Base-by-base conservation (phyloP, 2,797 vertebrate species). In the Diplodus puntazzo region DNA sequence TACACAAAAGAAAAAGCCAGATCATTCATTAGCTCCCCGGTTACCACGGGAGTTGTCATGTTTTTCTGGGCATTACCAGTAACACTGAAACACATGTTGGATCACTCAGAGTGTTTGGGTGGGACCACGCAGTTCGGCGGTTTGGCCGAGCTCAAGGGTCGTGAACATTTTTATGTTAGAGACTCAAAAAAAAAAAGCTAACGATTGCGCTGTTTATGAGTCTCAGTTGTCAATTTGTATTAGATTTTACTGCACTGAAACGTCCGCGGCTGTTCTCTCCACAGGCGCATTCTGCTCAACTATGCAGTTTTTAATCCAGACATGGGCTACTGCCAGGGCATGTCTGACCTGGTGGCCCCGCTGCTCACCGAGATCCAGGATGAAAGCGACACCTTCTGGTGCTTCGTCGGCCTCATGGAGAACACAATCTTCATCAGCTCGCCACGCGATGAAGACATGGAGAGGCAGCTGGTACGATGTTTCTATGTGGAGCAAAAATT, bases 351-450 rank as follows among this genome's bases (percentile, higher is more conserved):
- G 89, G 97, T 99, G 89, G 98, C 98, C n/a, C 98, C 98, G 0
- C 94, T 99, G 84, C 96, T 99, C 90, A 96, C 97, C 0, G 98
- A 99, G 94, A 94, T 99, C 86, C 95, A 97, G 84, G 98, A 99
- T 23, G 98, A 99, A 89, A 97, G 98, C 0, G 98, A 99, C 93
- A 99, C 98, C 39, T 99, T 99, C 95, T 99, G 98, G 98, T 99
- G 98, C 93, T 99, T 99, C 16, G 98, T 99, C 14, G 98, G 98
- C 43, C 79, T 99, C 92, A 99, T 99, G 98, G 98, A 99, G 95
- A 98, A 99, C 92, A 99, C 98, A 0, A 98, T 99, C 93, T 99
- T 99, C 86, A 94, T 98, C 94, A 99, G 98, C 93, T 98, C 97
- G 0, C 98, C 98, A 0, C 94, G 98, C 16, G 98, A 99, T 0